Evolutionary conservation across 1,140 invertebrate species (phyloP), one percentile per base, ranked within the genome.

Genomic region (Pectinophora gossypiella): DNA sequence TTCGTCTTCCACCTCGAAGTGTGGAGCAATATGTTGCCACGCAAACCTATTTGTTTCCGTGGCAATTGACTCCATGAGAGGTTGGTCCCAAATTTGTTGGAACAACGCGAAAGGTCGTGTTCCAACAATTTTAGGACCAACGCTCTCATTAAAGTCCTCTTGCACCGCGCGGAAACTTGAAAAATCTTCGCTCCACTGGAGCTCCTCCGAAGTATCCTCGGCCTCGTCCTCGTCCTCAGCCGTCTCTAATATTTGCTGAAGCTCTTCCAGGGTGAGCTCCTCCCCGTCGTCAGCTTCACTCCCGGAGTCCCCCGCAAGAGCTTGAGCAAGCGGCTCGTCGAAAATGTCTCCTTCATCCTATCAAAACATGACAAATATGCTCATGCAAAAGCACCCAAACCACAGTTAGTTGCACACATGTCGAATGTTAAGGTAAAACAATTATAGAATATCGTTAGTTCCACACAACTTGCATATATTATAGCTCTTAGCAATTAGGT

Each of bases 31-130:
- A 22, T 23, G 44, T 1, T 9, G 48, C 62, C 57, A 62, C 19
- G 62, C 66, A 20, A 58, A 64, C 20, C 51, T 16, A 18, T 65
- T 65, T 2, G 66, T 68, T 43, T 19, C 23, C 3, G 6, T 2
- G 1, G 10, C 44, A 27, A 23, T 46, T 4, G 13, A 9, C 13
- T 46, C 21, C 3, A 46, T 6, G 12, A 46, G 3, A 10, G 44
- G 15, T 20, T 46, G 21, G 21, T 46, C 44, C 7, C 10, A 46
- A 23, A 23, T 5, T 27, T 23, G 21, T 15, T 13, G 3, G 18
- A 23, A 27, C 10, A 46, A 18, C 21, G 19, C 13, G 10, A 23
- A 23, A 18, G 21, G 21, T 1, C 13, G 4, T 46, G 44, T 22
- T 12, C 44, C 44, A 3, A 22, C 44, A 46, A 46, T 46, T 46